These are phyloP conservation scores for Ectemnius continuus DNA, from an alignment of 2,888 invertebrate genomes.

Conservation along the genomic window DNA sequence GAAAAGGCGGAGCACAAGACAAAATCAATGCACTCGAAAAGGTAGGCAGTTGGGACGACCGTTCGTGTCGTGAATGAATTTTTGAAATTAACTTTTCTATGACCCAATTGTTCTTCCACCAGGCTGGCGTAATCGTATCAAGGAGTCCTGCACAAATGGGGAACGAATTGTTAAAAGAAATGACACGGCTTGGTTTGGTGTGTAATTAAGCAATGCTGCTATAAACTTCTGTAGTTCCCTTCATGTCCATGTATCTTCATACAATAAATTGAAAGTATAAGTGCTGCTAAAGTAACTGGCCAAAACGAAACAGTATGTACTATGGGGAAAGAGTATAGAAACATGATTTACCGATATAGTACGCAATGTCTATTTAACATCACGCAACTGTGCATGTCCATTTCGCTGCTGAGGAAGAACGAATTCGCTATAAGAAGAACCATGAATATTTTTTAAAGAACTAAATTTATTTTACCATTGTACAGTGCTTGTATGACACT, in stretches of 20 bases:
- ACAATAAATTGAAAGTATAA: conserved; percentile 66
- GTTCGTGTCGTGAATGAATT: background rate
- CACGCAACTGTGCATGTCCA: conserved; percentile 21
- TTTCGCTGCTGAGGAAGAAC: conserved; percentile 15
- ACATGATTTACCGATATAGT: conserved; percentile 19
- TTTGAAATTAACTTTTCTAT: background rate
- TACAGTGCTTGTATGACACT: conserved; percentile 33
- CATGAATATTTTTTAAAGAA: conserved; percentile 41
- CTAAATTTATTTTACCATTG: conserved; percentile 43
- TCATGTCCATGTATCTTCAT: conserved; percentile 69
- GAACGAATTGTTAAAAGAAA: conserved; percentile 90
- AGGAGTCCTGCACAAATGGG: conserved; percentile 99
- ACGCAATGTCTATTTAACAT: conserved; percentile 17
- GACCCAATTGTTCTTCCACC: conserved; percentile 38
- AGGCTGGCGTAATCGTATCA: conserved; percentile 95
- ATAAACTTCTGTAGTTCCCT: conserved; percentile 71
- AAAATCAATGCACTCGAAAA: conserved; percentile 97
- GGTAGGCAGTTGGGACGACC: conserved; percentile 66
- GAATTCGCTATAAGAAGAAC: conserved; percentile 17
- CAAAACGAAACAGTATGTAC: conserved; percentile 32
- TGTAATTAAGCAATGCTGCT: conserved; percentile 64
- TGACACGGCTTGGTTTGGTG: conserved; percentile 86
- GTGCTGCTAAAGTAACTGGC: conserved; percentile 35
- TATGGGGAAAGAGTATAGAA: conserved; percentile 23
- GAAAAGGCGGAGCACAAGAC: conserved; percentile 98